These are phyloP conservation scores for Pituophis catenifer DNA, from an alignment of 2,113 vertebrate species.

Conservation along the genomic window DNA sequence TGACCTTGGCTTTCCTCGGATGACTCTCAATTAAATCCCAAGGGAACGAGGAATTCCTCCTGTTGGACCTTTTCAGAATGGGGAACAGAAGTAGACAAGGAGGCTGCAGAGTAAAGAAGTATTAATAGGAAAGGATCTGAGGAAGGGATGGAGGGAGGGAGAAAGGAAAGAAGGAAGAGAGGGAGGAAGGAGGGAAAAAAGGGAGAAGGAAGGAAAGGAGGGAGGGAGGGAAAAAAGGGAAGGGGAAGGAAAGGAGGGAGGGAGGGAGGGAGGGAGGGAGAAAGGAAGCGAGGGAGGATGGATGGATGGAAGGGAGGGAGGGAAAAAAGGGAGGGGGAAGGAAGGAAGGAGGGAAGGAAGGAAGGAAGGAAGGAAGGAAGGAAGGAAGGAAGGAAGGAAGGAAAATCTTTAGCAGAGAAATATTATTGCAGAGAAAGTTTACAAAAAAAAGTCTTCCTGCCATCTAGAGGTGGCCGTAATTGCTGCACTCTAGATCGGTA, in stretches of 20 bases:
- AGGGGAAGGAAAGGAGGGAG: background rate
- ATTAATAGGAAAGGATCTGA: too few species aligned
- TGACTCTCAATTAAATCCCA: background rate
- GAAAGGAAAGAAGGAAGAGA: too few species aligned
- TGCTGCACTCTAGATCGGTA: background rate
- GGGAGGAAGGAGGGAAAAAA: too few species aligned
- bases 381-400: background rate
- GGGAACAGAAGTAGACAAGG: background rate
- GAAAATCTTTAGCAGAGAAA: background rate
- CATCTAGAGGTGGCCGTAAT: background rate
- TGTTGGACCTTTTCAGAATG: background rate
- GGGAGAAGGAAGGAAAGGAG: too few species aligned
- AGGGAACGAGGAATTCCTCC: background rate
- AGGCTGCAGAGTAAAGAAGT: background rate
- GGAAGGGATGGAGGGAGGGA: background rate
- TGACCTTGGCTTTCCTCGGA: background rate
- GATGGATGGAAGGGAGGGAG: too few species aligned
- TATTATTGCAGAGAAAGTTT: background rate
- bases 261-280: background rate
- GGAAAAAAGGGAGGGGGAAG: fast-evolving
- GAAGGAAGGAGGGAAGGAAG: background rate
- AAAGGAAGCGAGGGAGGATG: too few species aligned
- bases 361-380: background rate
- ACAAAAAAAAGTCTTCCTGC: background rate
- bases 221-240: too few species aligned